Base-by-base conservation (phyloP, 2,888 invertebrate genomes). In the Drosophila barbarae region DNA sequence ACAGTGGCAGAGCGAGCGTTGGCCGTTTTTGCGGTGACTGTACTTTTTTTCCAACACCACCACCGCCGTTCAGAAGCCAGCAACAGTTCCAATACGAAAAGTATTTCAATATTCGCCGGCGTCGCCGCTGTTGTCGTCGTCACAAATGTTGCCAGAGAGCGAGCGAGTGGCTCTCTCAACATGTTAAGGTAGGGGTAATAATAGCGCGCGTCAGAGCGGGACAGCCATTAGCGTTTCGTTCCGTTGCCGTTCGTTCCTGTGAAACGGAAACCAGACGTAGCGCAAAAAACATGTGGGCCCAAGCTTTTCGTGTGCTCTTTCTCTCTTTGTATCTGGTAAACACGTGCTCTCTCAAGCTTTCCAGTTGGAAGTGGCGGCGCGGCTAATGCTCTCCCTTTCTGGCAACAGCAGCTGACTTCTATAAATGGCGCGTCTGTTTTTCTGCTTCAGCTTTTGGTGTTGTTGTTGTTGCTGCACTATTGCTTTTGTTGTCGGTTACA, bases 1-100 rank as follows among this genome's bases (percentile, higher is more conserved):
- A 28, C 56, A 41, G 49, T 52, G 60, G 46, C 68, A 66, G 46
- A 51, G 50, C 68, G 32, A 65, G 65, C 74, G 54, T 75, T 70
- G 76, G 46, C 74, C 80, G 79, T 84, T 88, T 87, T 88, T 87
- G 88, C 84, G 86, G 85, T 86, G 88, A 88, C 88, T 88, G 88
- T 88, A 88, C 88, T 88, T 88, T 88, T 88, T 18, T 88, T 81
- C 75, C 65, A 52, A 63, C 26, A 41, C 30, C 30, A 30, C 36
- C 65, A 55, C 76, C 71, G 72, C 81, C 84, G 75, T 71, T 34
- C 76, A 77, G 65, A 65, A 73, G 74, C 66, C 84, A 79, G 85
- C 79, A 84, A 80, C 85, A 84, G 80, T 80, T 80, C 80, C 80
- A 80, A 80, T 80, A 79, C 85, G 81, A 80, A 81, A 79, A 85